Base-by-base conservation (phyloP, 2,888 invertebrate species). In the Cryptocheilus praepositus region DNA sequence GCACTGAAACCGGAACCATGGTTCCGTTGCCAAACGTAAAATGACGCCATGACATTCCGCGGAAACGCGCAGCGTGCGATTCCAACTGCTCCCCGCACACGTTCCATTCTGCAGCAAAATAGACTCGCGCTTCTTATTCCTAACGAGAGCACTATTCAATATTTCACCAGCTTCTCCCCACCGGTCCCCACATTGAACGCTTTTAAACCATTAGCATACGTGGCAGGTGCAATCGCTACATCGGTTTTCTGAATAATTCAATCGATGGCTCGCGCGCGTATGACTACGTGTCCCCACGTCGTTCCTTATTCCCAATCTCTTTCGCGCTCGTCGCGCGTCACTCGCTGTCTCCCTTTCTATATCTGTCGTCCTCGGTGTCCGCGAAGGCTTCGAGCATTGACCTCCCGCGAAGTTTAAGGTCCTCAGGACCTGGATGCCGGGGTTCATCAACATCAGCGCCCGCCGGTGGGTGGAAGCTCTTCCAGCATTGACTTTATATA, bases 331-430 rank as follows among this genome's bases (percentile, higher is more conserved):
- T 16, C 52, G 61, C 55, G n/a, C n/a, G n/a, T n/a, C n/a, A n/a
- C n/a, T n/a, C n/a, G n/a, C n/a, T n/a, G n/a, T 25, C 25, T 52
- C 58, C 43, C 57, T 61, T 55, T 55, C 18, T 49, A 18, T 49
- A 18, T 18, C 18, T 16, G 49, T 49, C 16, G n/a, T 49, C 49
- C 16, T 45, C 45, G 45, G 22, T 46, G 64, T 52, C 61, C 61
- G 61, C 28, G 66, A 52, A 61, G 73, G 63, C 72, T 56, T 68
- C 72, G 81, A 76, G 72, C 76, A 69, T 81, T 79, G 81, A 81
- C 78, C 80, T 71, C 70, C 64, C 65, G 19, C 71, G 64, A 81
- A 81, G 81, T 81, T 81, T 81, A 81, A 81, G 81, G 81, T 81
- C 77, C 74, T 67, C 56, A 62, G 67, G 61, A 75, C 70, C 67